A percentile compares a stretch with the other conserved stretches of the same genome.
Conservation (phyloP, 1,140 invertebrate species). For the Hyposmocoma kahamanoa region DNA sequence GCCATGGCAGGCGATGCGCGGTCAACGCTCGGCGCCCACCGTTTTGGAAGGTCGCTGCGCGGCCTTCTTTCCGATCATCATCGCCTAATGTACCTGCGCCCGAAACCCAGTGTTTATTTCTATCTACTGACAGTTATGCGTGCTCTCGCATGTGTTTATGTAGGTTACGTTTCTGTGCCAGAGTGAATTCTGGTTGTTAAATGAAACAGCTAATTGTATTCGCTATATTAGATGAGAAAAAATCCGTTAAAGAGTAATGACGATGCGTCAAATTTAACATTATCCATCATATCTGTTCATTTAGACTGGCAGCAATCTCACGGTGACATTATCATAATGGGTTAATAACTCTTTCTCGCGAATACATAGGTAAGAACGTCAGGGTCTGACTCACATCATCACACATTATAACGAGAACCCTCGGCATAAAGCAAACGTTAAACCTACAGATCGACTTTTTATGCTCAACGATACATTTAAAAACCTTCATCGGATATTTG, state of each 20-base stretch:
- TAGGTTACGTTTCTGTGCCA: constrained; percentile 64
- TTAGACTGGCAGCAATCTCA: constrained; percentile 31
- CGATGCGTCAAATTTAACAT: constrained; percentile 35
- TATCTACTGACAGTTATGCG: constrained; percentile 59
- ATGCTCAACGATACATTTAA: too few species aligned
- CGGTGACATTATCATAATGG: constrained; percentile 57
- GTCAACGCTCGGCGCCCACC: constrained; percentile 52
- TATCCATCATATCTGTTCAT: constrained; percentile 23
- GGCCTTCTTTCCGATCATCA: constrained; percentile 61
- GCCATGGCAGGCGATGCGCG: constrained; percentile 18
- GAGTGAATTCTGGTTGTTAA: constrained; percentile 47
- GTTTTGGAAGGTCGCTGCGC: constrained; percentile 63
- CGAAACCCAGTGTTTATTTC: constrained; percentile 55
- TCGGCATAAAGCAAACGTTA: constrained; percentile 25
- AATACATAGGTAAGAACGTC: constrained; percentile 63
- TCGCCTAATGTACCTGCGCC: constrained; percentile 36
- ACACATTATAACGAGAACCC: constrained; percentile 41
- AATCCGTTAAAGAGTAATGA: constrained; percentile 17
- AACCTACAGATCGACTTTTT: too few species aligned
- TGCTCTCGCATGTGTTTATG: constrained; percentile 60
- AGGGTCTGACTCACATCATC: constrained; percentile 46
- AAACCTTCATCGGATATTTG: too few species aligned
- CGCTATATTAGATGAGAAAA: constrained; percentile 18
- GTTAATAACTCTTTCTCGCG: constrained; percentile 55
- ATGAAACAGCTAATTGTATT: constrained; percentile 49